Conservation (phyloP, 2,113 vertebrate genomes). For the Otocyon megalotis region DNA sequence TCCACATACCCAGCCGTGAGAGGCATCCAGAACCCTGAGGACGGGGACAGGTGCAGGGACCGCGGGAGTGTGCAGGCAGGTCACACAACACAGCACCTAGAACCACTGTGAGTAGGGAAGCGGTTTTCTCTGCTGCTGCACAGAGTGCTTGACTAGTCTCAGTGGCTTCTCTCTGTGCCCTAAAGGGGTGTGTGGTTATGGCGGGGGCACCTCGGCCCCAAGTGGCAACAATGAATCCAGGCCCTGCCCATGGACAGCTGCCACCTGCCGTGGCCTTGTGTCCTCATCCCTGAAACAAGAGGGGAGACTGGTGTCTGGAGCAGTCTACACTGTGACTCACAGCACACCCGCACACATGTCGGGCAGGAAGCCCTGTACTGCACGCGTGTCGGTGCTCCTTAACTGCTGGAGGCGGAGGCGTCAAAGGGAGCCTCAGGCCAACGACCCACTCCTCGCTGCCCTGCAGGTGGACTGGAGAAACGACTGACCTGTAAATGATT, state of each 20-base stretch:
- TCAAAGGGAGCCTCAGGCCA: not conserved
- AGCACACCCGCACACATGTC: not conserved
- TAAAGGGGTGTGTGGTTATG: not conserved
- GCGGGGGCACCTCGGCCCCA: rapidly evolving
- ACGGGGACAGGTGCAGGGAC: not conserved
- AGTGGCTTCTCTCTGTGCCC: rapidly evolving
- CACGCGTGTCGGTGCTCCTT: not conserved
- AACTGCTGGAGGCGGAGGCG: not conserved
- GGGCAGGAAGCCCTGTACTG: not conserved
- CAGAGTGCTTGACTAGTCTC: not conserved
- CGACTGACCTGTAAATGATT: constrained; percentile 71
- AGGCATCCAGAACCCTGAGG: not conserved
- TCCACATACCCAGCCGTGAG: rapidly evolving
- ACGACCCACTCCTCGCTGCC: rapidly evolving
- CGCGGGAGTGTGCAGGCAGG: not conserved
- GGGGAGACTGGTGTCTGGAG: not conserved
- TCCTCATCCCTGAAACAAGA: rapidly evolving
- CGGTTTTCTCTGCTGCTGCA: rapidly evolving
- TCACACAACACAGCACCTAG: rapidly evolving
- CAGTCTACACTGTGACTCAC: rapidly evolving
- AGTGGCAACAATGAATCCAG: not conserved
- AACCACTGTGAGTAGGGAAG: not conserved
- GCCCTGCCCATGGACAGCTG: not conserved
- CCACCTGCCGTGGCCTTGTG: rapidly evolving
- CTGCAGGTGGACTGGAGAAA: not conserved